Evolutionary conservation across 1,140 invertebrate genomes (phyloP).

Genomic region (Caenorhabditis tropicalis): DNA sequence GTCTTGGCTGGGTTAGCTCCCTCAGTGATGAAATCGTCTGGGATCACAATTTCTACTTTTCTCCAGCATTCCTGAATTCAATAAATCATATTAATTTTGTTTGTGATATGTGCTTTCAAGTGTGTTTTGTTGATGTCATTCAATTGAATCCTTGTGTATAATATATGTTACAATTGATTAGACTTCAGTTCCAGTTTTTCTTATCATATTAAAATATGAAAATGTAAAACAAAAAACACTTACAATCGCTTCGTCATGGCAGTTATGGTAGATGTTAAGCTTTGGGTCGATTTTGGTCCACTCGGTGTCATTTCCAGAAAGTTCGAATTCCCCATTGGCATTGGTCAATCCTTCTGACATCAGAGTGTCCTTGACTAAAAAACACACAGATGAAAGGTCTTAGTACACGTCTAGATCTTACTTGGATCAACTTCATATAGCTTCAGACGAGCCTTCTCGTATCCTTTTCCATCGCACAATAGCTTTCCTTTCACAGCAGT

Average conservation of each 20-base stretch:
- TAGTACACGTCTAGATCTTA: no score
- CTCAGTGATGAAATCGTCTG: slow-evolving; percentile 53
- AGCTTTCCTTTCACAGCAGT: slow-evolving; percentile 54
- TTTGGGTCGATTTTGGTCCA: slow-evolving; percentile 59
- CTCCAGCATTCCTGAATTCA: slow-evolving; percentile 58
- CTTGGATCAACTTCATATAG: slow-evolving; percentile 57
- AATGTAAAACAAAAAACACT: no score
- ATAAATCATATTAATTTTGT: background rate
- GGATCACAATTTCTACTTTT: slow-evolving; percentile 56
- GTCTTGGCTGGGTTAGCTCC: slow-evolving; percentile 45
- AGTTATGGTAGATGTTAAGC: slow-evolving; percentile 61
- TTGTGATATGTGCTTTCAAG: background rate
- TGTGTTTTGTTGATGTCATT: background rate
- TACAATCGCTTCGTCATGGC: slow-evolving; percentile 58
- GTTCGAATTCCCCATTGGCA: slow-evolving; percentile 49
- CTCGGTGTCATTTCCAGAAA: slow-evolving; percentile 57
- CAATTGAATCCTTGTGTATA: no score
- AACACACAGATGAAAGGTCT: background rate
- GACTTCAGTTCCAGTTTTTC: no score
- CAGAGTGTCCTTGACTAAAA: slow-evolving; percentile 56
- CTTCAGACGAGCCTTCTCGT: slow-evolving; percentile 57
- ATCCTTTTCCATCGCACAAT: slow-evolving; percentile 59
- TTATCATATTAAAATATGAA: no score
- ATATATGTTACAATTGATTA: no score
- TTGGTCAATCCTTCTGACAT: slow-evolving; percentile 56